A percentile compares a stretch with the other conserved stretches of the same genome.
phyloP scores from a whole-genome alignment of 2,113 vertebrate species.

The Boulengeromyrus knoepffleri region DNA sequence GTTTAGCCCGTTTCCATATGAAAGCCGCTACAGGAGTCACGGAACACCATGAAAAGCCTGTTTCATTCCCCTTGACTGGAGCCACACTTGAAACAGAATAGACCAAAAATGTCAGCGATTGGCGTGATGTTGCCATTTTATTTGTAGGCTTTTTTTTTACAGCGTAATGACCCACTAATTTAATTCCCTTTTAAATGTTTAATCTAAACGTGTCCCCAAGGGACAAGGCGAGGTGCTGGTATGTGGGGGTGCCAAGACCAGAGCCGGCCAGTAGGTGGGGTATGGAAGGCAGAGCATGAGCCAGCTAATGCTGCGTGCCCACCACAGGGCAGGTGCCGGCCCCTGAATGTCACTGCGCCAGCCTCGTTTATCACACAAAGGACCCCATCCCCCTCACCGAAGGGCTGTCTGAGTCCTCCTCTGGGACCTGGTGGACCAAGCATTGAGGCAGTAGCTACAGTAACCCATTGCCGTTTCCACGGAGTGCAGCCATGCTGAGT shows the following conservation, averaged over 20 bases:
- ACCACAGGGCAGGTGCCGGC: background rate
- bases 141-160: background rate
- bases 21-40: background rate
- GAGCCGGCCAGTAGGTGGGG: background rate
- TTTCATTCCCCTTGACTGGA: background rate
- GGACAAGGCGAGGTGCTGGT: background rate
- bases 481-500: background rate
- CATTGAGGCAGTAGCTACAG: background rate
- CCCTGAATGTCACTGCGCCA: background rate
- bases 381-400: background rate
- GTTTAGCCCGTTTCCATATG: background rate
- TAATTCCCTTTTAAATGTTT: background rate
- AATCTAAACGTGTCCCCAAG: background rate
- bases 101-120: background rate
- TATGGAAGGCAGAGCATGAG: background rate
- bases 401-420: background rate
- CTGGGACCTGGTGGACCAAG: background rate
- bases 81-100: background rate
- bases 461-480: background rate
- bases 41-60: background rate
- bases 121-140: background rate
- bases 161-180: background rate
- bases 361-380: background rate
- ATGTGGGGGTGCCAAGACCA: background rate
- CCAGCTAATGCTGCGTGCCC: background rate